phyloP scores from a whole-genome alignment of 1,140 invertebrate species.

The Drepana arcuata region DNA sequence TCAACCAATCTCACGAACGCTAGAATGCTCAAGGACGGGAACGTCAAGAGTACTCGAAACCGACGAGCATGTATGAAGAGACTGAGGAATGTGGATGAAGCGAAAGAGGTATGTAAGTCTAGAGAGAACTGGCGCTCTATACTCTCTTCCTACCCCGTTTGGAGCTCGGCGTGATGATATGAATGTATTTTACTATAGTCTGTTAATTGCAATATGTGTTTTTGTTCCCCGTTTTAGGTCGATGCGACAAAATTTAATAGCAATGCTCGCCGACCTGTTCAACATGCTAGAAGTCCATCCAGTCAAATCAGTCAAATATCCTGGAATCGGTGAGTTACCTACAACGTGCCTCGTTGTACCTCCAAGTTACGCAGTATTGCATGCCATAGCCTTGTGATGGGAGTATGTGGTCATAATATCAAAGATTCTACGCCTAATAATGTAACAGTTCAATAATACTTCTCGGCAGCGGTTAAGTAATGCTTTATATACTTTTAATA shows the following conservation, averaged over 20 bases:
- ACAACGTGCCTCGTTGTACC: constrained; percentile 1
- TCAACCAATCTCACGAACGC: background rate
- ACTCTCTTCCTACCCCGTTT: too few species aligned
- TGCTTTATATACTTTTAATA: constrained; percentile 27
- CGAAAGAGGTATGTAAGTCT: too few species aligned
- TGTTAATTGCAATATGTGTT: background rate
- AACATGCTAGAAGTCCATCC: constrained; percentile 95
- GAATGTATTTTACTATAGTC: too few species aligned
- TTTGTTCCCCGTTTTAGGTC: constrained; percentile 73
- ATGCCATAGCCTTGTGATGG: constrained; percentile 54
- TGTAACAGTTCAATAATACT: constrained; percentile 16
- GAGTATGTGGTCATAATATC: constrained; percentile 71
- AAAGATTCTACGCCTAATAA: constrained; percentile 45
- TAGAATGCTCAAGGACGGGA: too few species aligned
- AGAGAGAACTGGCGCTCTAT: too few species aligned
- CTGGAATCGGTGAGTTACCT: constrained; percentile 71
- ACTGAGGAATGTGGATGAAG: too few species aligned
- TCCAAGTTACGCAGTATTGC: constrained; percentile 33
- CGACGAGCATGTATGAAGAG: too few species aligned
- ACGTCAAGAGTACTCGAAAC: too few species aligned
- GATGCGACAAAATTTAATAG: constrained; percentile 94
- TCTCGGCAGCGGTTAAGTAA: constrained; percentile 23
- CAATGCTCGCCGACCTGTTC: constrained; percentile 96
- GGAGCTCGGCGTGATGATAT: too few species aligned
- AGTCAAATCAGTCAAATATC: constrained; percentile 88